phyloP scores from a whole-genome alignment of 2,113 vertebrate genomes.

The Gobio gobio region DNA sequence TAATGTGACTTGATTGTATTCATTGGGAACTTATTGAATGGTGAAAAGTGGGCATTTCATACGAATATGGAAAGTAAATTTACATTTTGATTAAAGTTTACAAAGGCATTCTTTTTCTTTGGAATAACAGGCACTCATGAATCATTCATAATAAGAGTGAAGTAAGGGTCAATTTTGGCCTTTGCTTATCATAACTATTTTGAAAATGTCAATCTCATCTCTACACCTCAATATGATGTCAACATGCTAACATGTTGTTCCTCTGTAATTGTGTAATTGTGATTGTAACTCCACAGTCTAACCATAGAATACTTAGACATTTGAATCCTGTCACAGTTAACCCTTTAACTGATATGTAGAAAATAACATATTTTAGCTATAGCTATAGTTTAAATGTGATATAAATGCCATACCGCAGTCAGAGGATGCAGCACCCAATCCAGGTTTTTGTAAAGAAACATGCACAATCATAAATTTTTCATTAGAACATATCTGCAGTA shows the following conservation, averaged over 20 bases:
- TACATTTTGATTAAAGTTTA: slow-evolving; percentile 18
- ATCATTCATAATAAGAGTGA: background rate
- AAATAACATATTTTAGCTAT: background rate
- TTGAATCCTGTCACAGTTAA: background rate
- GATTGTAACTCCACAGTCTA: background rate
- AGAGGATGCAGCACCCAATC: background rate
- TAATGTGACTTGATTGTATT: background rate
- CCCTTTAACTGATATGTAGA: background rate
- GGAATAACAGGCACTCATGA: background rate
- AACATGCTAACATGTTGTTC: background rate
- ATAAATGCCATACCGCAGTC: background rate
- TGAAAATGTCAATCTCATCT: background rate
- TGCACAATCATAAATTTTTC: background rate
- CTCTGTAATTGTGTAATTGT: background rate
- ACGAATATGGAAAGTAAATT: background rate
- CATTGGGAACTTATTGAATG: background rate
- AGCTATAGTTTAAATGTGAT: background rate
- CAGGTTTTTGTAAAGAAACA: background rate
- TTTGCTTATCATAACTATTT: background rate
- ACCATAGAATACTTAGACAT: background rate
- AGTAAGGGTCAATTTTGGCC: background rate
- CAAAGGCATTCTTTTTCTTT: background rate
- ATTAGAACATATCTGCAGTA: slow-evolving; percentile 9
- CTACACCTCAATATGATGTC: background rate
- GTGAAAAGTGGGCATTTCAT: background rate